Evolutionary conservation across 2,113 vertebrate species (phyloP).

Genomic region (Catharus minimus): DNA sequence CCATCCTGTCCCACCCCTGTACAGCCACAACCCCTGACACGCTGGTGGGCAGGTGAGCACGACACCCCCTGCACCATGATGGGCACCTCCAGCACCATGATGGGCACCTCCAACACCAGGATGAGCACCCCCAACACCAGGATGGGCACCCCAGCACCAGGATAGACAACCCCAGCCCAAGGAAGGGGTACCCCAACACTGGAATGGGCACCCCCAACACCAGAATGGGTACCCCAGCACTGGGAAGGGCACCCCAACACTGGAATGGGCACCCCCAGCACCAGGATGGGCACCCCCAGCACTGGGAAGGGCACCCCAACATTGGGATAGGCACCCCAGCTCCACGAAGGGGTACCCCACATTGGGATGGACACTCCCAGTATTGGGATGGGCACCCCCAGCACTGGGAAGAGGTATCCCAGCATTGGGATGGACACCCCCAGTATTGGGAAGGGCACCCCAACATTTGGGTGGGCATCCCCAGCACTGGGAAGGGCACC

Average conservation of each 20-base stretch:
- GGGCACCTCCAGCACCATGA: background rate
- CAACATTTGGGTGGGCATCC: background rate
- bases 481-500: too few species aligned
- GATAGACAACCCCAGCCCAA: too few species aligned
- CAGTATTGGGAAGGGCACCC: too few species aligned
- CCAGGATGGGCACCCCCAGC: background rate
- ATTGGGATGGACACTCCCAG: background rate
- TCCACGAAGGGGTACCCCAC: too few species aligned
- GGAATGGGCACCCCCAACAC: background rate
- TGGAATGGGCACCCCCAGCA: too few species aligned
- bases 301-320: background rate
- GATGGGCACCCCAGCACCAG: background rate
- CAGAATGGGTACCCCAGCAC: background rate
- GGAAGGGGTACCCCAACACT: too few species aligned
- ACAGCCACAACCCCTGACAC: accelerated
- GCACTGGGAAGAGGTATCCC: accelerated
- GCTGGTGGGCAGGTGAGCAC: accelerated
- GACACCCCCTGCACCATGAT: too few species aligned
- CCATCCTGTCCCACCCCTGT: too few species aligned
- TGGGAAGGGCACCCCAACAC: too few species aligned
- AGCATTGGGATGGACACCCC: accelerated
- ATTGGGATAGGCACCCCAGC: background rate
- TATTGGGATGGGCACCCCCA: too few species aligned
- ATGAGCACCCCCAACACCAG: background rate
- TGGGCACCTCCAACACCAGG: too few species aligned